Conservation (phyloP, 2,113 vertebrate species). For the Petromus typicus region DNA sequence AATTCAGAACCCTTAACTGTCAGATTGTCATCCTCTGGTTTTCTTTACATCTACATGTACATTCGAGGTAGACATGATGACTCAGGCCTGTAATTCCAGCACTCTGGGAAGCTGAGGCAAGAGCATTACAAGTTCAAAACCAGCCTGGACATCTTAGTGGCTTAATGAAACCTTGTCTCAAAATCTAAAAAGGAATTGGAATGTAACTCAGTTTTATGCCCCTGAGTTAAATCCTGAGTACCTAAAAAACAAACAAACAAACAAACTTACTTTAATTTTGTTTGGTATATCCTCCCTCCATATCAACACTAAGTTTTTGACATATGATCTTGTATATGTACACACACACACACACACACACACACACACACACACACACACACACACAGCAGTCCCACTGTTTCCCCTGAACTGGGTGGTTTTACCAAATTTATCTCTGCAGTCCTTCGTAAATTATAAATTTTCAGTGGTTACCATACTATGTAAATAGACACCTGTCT, state of each 20-base stretch:
- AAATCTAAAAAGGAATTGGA: neutral
- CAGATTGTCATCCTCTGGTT: rapidly evolving
- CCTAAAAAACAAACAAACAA: neutral
- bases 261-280: neutral
- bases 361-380: neutral
- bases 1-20: neutral
- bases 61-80: neutral
- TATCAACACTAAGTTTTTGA: neutral
- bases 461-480: neutral
- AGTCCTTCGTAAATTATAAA: neutral
- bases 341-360: neutral
- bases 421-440: neutral
- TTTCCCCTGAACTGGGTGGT: neutral
- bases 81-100: neutral
- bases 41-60: neutral
- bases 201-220: neutral
- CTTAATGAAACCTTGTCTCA: neutral
- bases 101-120: neutral
- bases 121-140: neutral
- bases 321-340: neutral
- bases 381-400: neutral
- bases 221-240: neutral
- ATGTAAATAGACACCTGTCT: neutral
- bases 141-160: neutral
- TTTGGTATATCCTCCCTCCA: neutral